A percentile compares a stretch with the other conserved stretches of the same genome.
phyloP scores from a whole-genome alignment of 2,113 vertebrate species.

The Hemiscyllium ocellatum region DNA sequence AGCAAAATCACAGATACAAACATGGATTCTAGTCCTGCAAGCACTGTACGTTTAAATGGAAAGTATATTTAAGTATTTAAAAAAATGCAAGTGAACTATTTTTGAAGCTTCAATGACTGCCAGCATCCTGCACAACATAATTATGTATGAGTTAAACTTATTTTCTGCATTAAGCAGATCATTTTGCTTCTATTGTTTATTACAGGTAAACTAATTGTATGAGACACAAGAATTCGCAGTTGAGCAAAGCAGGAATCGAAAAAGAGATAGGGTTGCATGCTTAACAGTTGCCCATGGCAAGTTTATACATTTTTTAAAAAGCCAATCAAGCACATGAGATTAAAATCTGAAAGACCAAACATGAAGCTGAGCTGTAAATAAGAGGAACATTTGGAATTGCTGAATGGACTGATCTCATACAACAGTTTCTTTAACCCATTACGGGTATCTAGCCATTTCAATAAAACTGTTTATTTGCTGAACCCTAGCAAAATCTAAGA shows the following conservation, averaged over 20 bases:
- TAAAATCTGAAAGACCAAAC: conserved; percentile 24
- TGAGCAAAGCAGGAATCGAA: conserved; percentile 11
- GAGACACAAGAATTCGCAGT: conserved; percentile 5
- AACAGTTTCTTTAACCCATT: conserved; percentile 13
- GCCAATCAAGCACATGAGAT: conserved; percentile 25
- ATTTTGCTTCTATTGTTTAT: not conserved
- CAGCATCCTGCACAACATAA: not conserved
- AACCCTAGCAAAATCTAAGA: not conserved
- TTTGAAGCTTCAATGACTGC: conserved; percentile 1
- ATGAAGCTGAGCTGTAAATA: conserved; percentile 14
- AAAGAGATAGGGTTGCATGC: conserved; percentile 3
- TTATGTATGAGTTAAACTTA: conserved; percentile 2
- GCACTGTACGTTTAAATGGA: not conserved
- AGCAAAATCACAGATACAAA: conserved; percentile 17
- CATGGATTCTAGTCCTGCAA: not conserved
- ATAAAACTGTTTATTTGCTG: not conserved
- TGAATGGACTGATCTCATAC: not conserved
- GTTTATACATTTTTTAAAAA: conserved; percentile 28
- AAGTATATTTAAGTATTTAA: not conserved
- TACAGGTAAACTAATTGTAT: conserved; percentile 23
- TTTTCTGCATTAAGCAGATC: too few species aligned
- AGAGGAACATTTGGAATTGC: not conserved
- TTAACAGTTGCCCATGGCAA: conserved; percentile 18
- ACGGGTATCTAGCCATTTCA: not conserved
- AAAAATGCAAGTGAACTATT: not conserved